These are phyloP conservation scores for Notarius quadriscutis DNA, from an alignment of 2,113 vertebrate species.

Conservation along the genomic window DNA sequence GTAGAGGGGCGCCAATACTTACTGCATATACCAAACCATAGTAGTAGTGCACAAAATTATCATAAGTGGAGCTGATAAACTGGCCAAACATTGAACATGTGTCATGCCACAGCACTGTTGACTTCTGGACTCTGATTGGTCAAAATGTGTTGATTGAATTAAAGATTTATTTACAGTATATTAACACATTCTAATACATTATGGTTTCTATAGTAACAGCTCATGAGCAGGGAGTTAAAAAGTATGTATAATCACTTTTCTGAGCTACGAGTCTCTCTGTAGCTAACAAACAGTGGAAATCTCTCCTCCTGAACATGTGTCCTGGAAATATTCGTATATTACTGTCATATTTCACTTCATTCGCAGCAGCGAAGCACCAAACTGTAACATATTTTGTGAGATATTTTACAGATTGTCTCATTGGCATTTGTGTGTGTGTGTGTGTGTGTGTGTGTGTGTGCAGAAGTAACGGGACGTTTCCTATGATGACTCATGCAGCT, in stretches of 20 bases:
- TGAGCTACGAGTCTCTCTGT: not conserved
- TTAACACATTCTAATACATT: not conserved
- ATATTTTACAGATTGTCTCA: not conserved
- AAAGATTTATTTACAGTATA: not conserved
- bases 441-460: not conserved
- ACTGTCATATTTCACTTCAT: not conserved
- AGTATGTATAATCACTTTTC: not conserved
- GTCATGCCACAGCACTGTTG: not conserved
- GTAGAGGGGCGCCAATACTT: not conserved
- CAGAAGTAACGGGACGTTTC: slow-evolving; percentile 18
- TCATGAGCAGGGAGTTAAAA: not conserved
- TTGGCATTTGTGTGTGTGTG: not conserved
- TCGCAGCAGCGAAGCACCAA: not conserved
- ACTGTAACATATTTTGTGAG: not conserved
- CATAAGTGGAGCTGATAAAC: not conserved
- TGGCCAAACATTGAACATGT: not conserved
- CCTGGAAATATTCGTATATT: not conserved
- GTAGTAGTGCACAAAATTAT: not conserved
- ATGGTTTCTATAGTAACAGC: not conserved
- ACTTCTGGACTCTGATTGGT: not conserved
- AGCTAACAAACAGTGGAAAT: not conserved
- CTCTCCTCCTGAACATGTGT: not conserved
- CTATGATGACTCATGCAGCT: slow-evolving; percentile 14
- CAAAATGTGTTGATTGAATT: not conserved
- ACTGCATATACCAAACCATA: not conserved